Evolutionary conservation across 2,113 vertebrate genomes (phyloP).

Genomic region (Takifugu bimaculatus): DNA sequence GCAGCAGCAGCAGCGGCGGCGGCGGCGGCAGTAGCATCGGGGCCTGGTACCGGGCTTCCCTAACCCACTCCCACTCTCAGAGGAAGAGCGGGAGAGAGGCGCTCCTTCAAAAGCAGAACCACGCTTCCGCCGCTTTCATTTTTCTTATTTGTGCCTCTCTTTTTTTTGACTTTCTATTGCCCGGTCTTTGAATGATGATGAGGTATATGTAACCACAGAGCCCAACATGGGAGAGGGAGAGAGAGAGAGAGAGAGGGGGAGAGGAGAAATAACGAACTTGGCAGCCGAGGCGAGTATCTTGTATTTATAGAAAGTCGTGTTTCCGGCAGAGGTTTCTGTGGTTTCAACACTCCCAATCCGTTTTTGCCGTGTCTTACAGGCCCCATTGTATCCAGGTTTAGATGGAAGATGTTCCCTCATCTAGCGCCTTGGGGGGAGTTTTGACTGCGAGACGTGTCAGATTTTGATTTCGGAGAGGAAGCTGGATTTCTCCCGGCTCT

Average conservation of each 20-base stretch:
- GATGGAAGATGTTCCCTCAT: conserved; percentile 74
- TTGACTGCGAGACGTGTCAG: conserved; percentile 73
- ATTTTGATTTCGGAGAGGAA: conserved; percentile 70
- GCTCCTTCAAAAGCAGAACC: conserved; percentile 69
- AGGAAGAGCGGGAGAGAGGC: conserved; percentile 64
- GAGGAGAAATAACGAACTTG: conserved; percentile 66
- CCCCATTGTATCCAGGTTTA: conserved; percentile 72
- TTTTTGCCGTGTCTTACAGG: conserved; percentile 73
- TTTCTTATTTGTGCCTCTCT: conserved; percentile 54
- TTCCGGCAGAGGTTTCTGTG: conserved; percentile 80
- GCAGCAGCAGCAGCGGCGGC: conserved; percentile 60
- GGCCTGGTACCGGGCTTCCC: conserved; percentile 79
- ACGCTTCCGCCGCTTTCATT: conserved; percentile 67
- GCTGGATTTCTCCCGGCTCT: conserved; percentile 62
- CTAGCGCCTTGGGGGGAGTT: conserved; percentile 70
- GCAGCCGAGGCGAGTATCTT: conserved; percentile 71
- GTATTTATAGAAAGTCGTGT: conserved; percentile 81
- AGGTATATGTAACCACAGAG: conserved; percentile 64
- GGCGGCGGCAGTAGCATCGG: conserved; percentile 58
- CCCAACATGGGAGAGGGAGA: conserved; percentile 60
- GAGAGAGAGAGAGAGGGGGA: conserved; percentile 46
- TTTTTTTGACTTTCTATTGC: conserved; percentile 45
- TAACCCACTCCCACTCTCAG: conserved; percentile 76
- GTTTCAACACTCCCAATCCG: conserved; percentile 73
- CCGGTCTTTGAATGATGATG: conserved; percentile 60